Evolutionary conservation across 2,113 vertebrate genomes (phyloP).

Genomic region (Leucoraja erinaceus): DNA sequence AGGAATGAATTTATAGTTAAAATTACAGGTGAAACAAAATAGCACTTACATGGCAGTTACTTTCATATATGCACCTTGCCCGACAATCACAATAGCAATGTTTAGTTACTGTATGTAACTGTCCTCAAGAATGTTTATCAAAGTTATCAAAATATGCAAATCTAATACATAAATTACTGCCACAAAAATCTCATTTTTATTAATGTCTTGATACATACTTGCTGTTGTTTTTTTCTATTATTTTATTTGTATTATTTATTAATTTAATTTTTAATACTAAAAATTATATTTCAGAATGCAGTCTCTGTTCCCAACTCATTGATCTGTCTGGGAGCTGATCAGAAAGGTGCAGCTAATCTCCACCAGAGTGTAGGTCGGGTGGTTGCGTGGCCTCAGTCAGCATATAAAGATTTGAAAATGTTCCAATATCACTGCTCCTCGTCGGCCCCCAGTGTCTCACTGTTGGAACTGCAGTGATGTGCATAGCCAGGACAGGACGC

Average conservation of each 20-base stretch:
- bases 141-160: not conserved
- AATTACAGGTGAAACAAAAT: conserved; percentile 31
- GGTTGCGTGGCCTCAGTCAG: not conserved
- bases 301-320: not conserved
- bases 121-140: not conserved
- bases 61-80: not conserved
- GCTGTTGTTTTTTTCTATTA: not conserved
- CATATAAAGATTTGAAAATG: not conserved
- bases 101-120: not conserved
- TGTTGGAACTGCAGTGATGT: not conserved
- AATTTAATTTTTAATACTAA: not conserved
- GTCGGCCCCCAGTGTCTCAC: not conserved
- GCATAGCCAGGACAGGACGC: not conserved
- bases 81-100: not conserved
- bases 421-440: not conserved
- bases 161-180: not conserved
- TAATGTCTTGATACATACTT: not conserved
- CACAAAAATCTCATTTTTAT: not conserved
- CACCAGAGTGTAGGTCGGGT: not conserved
- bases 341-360: not conserved
- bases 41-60: not conserved
- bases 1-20: conserved; percentile 8
- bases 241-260: not conserved
- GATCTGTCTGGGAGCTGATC: not conserved
- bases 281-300: not conserved